Conservation (phyloP, 1,140 invertebrate genomes). For the Pseudobourletiella spinata region DNA sequence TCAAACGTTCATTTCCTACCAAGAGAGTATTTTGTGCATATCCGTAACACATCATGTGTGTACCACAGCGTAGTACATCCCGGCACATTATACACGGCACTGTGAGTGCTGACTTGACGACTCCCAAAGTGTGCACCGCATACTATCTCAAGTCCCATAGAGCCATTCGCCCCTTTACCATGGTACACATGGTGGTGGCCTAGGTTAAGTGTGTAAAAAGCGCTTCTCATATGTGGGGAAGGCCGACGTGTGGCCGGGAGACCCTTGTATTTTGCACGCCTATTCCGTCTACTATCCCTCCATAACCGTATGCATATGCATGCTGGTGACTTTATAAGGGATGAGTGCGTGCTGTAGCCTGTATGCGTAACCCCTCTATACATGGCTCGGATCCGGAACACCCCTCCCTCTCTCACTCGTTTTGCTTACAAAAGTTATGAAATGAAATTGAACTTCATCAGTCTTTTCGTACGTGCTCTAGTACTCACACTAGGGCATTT, state of each 20-base stretch:
- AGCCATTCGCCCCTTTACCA: not conserved
- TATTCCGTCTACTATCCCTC: not conserved
- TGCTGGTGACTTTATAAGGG: too few relatives aligned
- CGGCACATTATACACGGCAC: too few relatives aligned
- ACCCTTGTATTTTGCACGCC: not conserved
- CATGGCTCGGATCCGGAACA: not conserved
- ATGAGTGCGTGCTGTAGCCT: too few relatives aligned
- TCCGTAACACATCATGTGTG: not conserved
- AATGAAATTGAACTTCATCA: slow-evolving; percentile 15
- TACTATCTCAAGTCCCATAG: too few relatives aligned
- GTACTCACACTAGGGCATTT: slow-evolving; percentile 9
- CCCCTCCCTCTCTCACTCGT: not conserved
- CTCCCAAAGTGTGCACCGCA: too few relatives aligned
- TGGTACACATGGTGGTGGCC: not conserved
- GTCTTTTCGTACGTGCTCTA: slow-evolving; percentile 16
- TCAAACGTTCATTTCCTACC: slow-evolving; percentile 11
- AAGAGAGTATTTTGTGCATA: too few relatives aligned
- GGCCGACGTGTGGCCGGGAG: too few relatives aligned
- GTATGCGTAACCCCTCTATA: not conserved
- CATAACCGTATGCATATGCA: not conserved
- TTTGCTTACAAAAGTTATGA: slow-evolving; percentile 3
- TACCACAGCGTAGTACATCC: too few relatives aligned
- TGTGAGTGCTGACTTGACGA: too few relatives aligned
- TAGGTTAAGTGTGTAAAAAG: too few relatives aligned
- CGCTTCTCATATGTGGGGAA: too few relatives aligned